Evolutionary conservation across 2,797 vertebrate genomes (phyloP).

Genomic region (Poeciliopsis gracilis): DNA sequence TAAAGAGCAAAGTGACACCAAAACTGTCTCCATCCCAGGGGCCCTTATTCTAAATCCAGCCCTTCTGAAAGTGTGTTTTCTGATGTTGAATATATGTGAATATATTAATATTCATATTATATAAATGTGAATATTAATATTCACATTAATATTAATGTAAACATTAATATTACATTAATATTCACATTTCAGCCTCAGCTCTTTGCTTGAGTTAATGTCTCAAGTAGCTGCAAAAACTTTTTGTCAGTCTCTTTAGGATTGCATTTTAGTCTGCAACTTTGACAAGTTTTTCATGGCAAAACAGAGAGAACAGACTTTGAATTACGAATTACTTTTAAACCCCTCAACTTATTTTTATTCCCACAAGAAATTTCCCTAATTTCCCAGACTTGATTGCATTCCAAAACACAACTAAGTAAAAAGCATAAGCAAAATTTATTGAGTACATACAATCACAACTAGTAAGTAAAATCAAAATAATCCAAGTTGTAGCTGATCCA

Average conservation of each 20-base stretch:
- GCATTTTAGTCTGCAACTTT: not conserved
- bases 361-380: too few relatives aligned
- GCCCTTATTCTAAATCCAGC: too few relatives aligned
- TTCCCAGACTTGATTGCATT: not conserved
- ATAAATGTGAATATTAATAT: too few relatives aligned
- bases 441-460: conserved; percentile 12
- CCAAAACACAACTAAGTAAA: not conserved
- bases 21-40: too few relatives aligned
- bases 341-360: not conserved
- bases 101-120: too few relatives aligned
- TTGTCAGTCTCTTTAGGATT: not conserved
- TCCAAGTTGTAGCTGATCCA: not conserved
- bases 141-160: too few relatives aligned
- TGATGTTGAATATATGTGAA: not conserved
- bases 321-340: not conserved
- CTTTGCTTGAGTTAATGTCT: not conserved
- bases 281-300: not conserved
- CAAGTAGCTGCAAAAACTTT: too few relatives aligned
- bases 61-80: not conserved
- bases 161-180: too few relatives aligned
- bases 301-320: not conserved
- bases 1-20: not conserved
- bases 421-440: conserved; percentile 34
- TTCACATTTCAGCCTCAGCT: not conserved
- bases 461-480: not conserved